Evolutionary conservation across 35 echinoderm and acorn worm genomes (phyloP), one percentile per base, ranked within the genome.

Genomic region (Anneissia japonica): DNA sequence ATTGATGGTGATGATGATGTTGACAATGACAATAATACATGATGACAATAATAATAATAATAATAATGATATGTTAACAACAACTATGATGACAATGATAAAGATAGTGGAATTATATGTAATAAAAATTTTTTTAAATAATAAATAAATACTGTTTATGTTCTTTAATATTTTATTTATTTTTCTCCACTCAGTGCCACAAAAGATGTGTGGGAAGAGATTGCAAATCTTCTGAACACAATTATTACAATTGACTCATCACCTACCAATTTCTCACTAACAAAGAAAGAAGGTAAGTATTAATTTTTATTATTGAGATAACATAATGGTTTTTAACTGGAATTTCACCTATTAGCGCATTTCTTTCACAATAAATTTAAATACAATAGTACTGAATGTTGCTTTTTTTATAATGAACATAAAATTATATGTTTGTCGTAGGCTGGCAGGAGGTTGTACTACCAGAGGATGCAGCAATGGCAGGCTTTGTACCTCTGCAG

Each of bases 401-500:
- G 38, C 21, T 39, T 79, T 87, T 34, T 13, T 76, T 23, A 14
- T 14, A 6, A 43, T 43, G 40, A 6, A 4, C 40, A 43, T 43
- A 43, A 43, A 43, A 6, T 43, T 43, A 4, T 43, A 43, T 43
- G 11, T 64, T 26, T 2, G 11, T 64, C 84, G 21, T 31, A 92
- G 95, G 87, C 30, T 90, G 84, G 35, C 79, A 88, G 72, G 86
- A 93, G 51, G 87, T 97, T 17, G 37, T 93, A 34, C 79, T 97
- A 38, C 84, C 88, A 56, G 95, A 97, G 74, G 95, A 97, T 39
- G 35, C 88, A 35, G 82, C 86, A 37, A 30, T 97, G 84, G 84
- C 95, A 39, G 95, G 95, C 39, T 97, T 97, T 89, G 88, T 93
- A 36, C 91, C 95, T n/a, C 77, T 93, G 2, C 34, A 85, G 56